Percentiles rank a stretch among this genome's conserved stretches.
Evolutionary conservation across 2,113 vertebrate genomes (phyloP).

Genomic region (Tringa solitaria): DNA sequence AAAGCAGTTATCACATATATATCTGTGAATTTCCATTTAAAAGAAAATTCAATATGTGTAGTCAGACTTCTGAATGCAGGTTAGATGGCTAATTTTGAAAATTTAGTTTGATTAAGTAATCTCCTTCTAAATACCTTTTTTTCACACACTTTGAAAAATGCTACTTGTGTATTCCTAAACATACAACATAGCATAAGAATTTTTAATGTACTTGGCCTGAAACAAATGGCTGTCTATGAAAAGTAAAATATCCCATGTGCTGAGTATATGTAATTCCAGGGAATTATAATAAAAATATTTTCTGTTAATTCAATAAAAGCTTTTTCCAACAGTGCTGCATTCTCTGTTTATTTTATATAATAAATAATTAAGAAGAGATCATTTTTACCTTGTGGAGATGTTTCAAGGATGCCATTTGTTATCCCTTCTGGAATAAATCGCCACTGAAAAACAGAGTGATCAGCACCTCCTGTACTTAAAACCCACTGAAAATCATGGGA

Average conservation of each 20-base stretch:
- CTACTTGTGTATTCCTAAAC: not conserved
- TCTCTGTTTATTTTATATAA: not conserved
- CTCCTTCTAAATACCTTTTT: not conserved
- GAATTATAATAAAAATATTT: not conserved
- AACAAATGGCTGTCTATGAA: not conserved
- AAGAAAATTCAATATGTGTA: not conserved
- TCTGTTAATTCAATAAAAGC: not conserved
- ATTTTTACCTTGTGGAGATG: conserved; percentile 83
- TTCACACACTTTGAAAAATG: not conserved
- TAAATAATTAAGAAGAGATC: not conserved
- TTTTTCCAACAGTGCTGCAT: not conserved
- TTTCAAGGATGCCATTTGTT: conserved; percentile 88
- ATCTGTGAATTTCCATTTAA: not conserved
- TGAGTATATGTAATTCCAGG: not conserved
- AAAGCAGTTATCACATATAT: not conserved
- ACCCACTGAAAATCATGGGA: conserved; percentile 96
- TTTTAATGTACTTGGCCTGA: not conserved
- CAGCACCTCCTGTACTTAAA: conserved; percentile 92
- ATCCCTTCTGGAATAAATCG: conserved; percentile 92
- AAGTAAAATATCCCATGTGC: not conserved
- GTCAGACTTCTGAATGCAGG: not conserved
- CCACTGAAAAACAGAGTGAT: conserved; percentile 98
- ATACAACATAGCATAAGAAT: not conserved
- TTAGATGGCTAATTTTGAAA: not conserved
- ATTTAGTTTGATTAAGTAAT: not conserved